Conservation (phyloP, 1,140 invertebrate genomes). For the Pseudomyrmex cubaensis region DNA sequence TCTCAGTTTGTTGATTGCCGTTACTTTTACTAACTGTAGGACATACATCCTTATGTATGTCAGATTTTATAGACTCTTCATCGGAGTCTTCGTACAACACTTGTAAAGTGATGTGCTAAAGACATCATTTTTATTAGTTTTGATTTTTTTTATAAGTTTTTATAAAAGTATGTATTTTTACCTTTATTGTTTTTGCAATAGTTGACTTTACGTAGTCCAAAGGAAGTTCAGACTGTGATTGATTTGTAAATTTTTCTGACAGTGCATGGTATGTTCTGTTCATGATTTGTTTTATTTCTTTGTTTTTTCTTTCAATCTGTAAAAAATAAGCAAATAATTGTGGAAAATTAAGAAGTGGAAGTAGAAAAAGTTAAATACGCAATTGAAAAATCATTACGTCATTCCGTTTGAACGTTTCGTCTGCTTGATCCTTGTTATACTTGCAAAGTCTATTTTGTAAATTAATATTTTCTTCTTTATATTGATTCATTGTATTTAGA, state of each 20-base stretch:
- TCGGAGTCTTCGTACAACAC: conserved; percentile 66
- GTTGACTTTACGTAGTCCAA: conserved; percentile 74
- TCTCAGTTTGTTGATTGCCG: neutral
- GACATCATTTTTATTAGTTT: conserved; percentile 3
- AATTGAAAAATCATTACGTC: conserved; percentile 42
- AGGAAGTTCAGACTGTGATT: conserved; percentile 69
- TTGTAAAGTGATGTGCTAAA: conserved; percentile 78
- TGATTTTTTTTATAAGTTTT: neutral
- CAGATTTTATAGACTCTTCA: conserved; percentile 28
- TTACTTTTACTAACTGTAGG: conserved; percentile 2
- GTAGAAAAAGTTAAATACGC: conserved; percentile 6
- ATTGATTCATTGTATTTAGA: conserved; percentile 50
- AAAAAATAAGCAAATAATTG: conserved; percentile 34
- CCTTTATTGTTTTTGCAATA: conserved; percentile 76
- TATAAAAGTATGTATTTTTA: conserved; percentile 53
- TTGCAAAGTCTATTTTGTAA: conserved; percentile 66
- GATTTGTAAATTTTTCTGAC: conserved; percentile 75
- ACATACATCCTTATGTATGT: conserved; percentile 8
- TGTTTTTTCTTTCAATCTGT: conserved; percentile 73
- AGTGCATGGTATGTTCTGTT: conserved; percentile 76
- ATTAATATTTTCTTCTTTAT: conserved; percentile 61
- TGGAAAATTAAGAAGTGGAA: neutral
- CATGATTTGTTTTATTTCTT: conserved; percentile 79
- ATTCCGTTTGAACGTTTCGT: conserved; percentile 16
- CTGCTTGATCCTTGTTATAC: neutral